Percentiles rank a stretch among this genome's conserved stretches.
Conservation (phyloP, 2,797 vertebrate genomes). For the Smutsia temminckii region DNA sequence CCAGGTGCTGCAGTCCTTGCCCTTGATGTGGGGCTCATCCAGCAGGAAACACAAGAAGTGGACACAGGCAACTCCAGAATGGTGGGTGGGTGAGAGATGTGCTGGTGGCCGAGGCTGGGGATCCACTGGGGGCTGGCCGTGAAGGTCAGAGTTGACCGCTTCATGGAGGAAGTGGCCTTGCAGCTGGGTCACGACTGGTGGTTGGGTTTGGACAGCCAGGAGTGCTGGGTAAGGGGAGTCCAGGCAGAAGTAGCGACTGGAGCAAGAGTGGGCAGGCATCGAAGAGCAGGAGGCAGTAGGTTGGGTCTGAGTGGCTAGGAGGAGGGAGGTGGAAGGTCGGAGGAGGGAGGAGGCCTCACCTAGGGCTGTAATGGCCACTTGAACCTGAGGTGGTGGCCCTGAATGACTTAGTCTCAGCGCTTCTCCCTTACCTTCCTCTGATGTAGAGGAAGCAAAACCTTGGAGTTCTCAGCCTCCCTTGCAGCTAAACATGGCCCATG, state of each 20-base stretch:
- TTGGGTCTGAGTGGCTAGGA: neutral
- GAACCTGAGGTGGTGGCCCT: neutral
- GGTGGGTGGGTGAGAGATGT: neutral
- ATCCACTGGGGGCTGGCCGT: rapidly evolving
- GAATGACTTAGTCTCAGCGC: neutral
- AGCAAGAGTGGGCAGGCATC: neutral
- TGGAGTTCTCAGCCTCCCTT: neutral
- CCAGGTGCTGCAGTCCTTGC: rapidly evolving
- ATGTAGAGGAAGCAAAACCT: neutral
- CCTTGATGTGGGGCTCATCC: too few species aligned
- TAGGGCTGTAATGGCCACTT: neutral
- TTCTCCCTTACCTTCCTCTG: neutral
- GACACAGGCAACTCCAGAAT: neutral
- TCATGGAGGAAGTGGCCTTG: neutral
- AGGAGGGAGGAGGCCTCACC: too few species aligned
- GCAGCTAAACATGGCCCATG: neutral
- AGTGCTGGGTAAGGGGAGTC: neutral
- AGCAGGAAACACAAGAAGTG: neutral
- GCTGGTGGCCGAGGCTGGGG: rapidly evolving
- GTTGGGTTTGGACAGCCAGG: too few species aligned
- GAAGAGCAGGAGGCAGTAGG: neutral
- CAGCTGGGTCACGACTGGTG: neutral
- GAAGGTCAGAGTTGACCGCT: neutral
- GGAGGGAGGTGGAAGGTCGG: neutral
- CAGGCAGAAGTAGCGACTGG: neutral